A percentile compares a stretch with the other conserved stretches of the same genome.
Conservation (phyloP, 2,113 vertebrate species). For the Phalacrocorax aristotelis region DNA sequence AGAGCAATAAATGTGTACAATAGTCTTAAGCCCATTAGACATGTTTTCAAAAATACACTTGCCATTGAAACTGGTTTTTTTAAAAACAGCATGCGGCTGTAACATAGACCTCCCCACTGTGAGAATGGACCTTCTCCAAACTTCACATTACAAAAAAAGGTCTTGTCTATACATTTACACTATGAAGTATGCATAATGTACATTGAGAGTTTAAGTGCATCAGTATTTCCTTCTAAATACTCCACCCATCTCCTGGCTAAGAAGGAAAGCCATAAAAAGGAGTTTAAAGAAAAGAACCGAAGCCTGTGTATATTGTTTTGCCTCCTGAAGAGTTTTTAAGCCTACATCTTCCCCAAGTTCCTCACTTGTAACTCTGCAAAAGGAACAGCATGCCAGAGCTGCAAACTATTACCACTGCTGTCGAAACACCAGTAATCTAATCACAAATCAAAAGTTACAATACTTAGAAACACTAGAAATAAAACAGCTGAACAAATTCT, state of each 20-base stretch:
- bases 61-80: neutral
- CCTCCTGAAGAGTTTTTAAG: neutral
- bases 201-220: neutral
- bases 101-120: neutral
- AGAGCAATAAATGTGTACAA: rapidly evolving
- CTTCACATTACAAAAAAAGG: neutral
- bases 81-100: neutral
- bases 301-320: neutral
- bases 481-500: neutral
- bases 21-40: neutral
- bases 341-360: neutral
- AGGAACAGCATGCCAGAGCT: neutral
- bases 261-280: neutral
- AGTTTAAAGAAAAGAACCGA: neutral
- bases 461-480: neutral
- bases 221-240: neutral
- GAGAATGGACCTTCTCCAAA: neutral
- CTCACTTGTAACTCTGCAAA: neutral
- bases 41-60: neutral
- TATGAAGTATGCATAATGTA: neutral
- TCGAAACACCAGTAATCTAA: neutral
- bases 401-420: neutral
- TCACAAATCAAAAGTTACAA: neutral
- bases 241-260: neutral
- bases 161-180: neutral